Conservation (phyloP, 2,888 invertebrate genomes). For the Scotopteryx bipunctaria region DNA sequence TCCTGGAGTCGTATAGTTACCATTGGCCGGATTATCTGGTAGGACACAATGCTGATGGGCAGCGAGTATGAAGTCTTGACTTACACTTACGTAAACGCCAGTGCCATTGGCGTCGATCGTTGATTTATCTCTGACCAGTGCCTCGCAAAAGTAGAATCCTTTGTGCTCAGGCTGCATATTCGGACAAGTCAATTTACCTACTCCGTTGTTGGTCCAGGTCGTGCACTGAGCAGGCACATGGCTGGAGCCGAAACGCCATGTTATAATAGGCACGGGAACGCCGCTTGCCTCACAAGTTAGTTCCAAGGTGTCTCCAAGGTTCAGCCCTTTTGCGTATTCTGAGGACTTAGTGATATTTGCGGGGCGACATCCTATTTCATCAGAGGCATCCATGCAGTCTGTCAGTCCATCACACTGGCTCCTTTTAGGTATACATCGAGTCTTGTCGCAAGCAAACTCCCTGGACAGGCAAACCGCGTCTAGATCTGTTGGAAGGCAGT, state of each 20-base stretch:
- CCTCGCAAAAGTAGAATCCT: slow-evolving; percentile 4
- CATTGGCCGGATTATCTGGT: neutral
- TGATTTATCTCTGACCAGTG: neutral
- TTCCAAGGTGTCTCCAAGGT: neutral
- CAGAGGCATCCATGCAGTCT: neutral
- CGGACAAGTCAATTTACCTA: slow-evolving; percentile 1
- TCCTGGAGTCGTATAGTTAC: neutral
- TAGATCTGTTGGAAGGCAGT: neutral
- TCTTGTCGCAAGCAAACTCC: neutral
- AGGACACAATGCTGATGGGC: neutral
- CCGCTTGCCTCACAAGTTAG: neutral
- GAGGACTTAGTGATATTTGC: neutral
- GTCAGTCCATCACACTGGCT: neutral
- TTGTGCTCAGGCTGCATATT: slow-evolving; percentile 3
- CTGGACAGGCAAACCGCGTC: neutral
- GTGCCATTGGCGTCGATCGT: neutral
- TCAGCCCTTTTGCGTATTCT: neutral
- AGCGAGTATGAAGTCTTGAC: neutral
- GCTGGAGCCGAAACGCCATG: slow-evolving; percentile 4
- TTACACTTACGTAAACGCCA: neutral
- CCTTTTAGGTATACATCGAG: neutral
- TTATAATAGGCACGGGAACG: slow-evolving; percentile 1
- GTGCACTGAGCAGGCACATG: neutral
- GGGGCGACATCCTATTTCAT: neutral
- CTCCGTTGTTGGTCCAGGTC: neutral